Base-by-base conservation (phyloP, 2,797 vertebrate genomes). In the Pangasius macronema region DNA sequence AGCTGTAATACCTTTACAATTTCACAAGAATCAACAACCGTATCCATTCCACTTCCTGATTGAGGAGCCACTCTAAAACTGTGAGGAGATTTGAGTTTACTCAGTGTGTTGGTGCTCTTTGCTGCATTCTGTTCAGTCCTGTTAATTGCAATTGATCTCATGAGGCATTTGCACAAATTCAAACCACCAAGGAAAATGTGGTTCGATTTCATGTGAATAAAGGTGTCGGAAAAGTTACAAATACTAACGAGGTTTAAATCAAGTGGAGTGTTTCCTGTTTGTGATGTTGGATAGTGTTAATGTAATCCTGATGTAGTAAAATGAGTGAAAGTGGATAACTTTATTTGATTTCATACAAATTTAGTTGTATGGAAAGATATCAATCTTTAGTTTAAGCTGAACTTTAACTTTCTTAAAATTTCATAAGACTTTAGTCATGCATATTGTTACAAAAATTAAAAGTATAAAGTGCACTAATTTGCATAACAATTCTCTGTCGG, bases 141-240 rank as follows among this genome's bases (percentile, higher is more conserved):
- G 80, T 82, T 82, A 82, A 82, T 63, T 63, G 57, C 80, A 82
- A 11, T 63, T 63, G 36, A 82, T 82, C 36, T n/a, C 57, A 42
- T 27, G 57, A 46, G 80, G 63, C 80, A n/a, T 82, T 82, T 20
- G 59, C 39, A 42, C 24, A 42, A 82, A 82, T 63, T 63, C 13
- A 63, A 63, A 30, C 24, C 24, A 46, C 57, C 36, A n/a, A 46
- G 24, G 39, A 82, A n/a, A 82, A 82, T n/a, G 55, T 18, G 80
- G 8, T 82, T 63, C 39, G 24, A 46, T 63, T 63, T 82, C 3
- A 39, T 61, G 22, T 20, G 24, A 82, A 63, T 82, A 8, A 82
- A 63, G 57, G n/a, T 3, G 6, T 39, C 49, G 63, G 39, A 82
- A 63, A 63, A 82, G 36, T 46, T 46, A 10, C 59, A 63, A 9